Percentiles rank a stretch among this genome's conserved stretches.
These are phyloP conservation scores for Scytalopus superciliaris DNA, from an alignment of 2,113 vertebrate species.

Conservation along the genomic window DNA sequence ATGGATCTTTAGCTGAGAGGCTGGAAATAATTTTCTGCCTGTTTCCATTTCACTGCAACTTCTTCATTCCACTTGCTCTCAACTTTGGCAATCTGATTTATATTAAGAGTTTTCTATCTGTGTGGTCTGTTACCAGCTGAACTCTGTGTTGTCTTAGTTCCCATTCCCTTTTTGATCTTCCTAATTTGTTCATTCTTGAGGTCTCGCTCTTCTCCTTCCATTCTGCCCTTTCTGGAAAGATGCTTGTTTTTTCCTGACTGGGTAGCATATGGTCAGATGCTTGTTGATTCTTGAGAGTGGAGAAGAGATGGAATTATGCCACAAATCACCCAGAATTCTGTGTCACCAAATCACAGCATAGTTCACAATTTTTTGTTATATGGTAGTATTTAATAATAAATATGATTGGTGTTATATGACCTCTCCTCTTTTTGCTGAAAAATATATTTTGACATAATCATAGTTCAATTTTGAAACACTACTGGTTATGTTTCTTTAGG, in stretches of 20 bases:
- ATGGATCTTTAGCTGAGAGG: background rate
- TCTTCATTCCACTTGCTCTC: background rate
- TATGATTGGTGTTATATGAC: background rate
- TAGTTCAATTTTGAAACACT: background rate
- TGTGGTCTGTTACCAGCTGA: background rate
- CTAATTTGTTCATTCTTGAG: background rate
- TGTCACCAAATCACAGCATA: background rate
- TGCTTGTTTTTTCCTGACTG: background rate
- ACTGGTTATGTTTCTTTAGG: background rate
- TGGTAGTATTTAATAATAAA: background rate
- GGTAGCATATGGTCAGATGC: background rate
- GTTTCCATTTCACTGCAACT: background rate
- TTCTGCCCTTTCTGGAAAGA: background rate
- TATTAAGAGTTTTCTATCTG: background rate
- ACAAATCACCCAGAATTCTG: background rate
- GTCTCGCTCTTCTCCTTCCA: background rate
- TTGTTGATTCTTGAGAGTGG: background rate
- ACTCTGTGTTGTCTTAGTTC: background rate
- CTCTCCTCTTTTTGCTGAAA: background rate
- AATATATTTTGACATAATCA: background rate
- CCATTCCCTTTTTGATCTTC: background rate
- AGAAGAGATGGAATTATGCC: background rate
- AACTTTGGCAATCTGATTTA: background rate
- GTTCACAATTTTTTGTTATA: background rate
- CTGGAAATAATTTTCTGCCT: background rate